Evolutionary conservation across 2,113 vertebrate genomes (phyloP).

Genomic region (Proterorhinus semilunaris): DNA sequence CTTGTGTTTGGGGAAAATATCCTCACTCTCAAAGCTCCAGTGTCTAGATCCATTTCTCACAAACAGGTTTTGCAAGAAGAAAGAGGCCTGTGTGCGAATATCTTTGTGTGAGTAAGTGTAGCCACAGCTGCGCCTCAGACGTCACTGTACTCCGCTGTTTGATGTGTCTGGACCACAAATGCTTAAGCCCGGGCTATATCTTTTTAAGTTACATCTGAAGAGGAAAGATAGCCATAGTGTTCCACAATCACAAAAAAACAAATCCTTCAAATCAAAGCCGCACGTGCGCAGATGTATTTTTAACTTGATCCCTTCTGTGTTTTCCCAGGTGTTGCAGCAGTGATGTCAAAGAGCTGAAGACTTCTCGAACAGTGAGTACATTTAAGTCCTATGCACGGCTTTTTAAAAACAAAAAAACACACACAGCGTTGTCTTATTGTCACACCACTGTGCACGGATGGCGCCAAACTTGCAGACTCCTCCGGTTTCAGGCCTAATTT

Average conservation of each 20-base stretch:
- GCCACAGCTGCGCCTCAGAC: conserved; percentile 64
- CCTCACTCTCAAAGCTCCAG: conserved; percentile 73
- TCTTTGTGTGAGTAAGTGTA: conserved; percentile 32
- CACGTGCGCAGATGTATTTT: conserved; percentile 30
- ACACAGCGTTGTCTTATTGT: conserved; percentile 21
- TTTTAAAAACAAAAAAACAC: conserved; percentile 27
- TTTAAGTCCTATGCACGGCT: conserved; percentile 15
- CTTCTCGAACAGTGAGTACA: conserved; percentile 83
- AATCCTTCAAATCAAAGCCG: conserved; percentile 24
- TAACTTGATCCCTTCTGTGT: conserved; percentile 57
- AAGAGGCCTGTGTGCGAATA: conserved; percentile 51
- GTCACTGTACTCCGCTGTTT: conserved; percentile 52
- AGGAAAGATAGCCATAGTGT: conserved; percentile 4
- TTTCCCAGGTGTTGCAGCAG: conserved; percentile 83
- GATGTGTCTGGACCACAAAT: conserved; percentile 62
- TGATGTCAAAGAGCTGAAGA: conserved; percentile 89
- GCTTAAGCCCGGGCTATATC: conserved; percentile 26
- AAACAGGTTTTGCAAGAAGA: conserved; percentile 79
- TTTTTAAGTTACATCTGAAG: conserved; percentile 12
- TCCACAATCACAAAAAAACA: conserved; percentile 16
- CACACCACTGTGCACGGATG: conserved; percentile 43
- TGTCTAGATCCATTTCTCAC: conserved; percentile 75
- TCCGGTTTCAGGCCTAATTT: conserved; percentile 72
- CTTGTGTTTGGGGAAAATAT: conserved; percentile 77
- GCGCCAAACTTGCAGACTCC: conserved; percentile 58